phyloP scores from a whole-genome alignment of 2,888 invertebrate species.

The Diarsia rubi region DNA sequence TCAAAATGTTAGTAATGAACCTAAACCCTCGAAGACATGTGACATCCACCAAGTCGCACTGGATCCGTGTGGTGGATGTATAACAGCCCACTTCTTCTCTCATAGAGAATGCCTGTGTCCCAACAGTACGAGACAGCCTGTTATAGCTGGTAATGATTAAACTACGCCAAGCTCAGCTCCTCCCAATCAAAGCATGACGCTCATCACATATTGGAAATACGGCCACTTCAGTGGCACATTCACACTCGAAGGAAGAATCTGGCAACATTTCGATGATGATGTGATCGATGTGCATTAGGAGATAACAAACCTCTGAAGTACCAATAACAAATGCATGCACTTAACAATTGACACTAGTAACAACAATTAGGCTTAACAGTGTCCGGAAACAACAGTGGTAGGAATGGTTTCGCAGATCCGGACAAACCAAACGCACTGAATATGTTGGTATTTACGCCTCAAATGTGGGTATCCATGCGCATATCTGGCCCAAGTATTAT shows the following conservation, averaged over 20 bases:
- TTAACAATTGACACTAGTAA: not conserved
- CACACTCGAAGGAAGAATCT: not conserved
- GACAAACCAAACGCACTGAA: constrained; percentile 53
- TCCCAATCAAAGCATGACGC: not conserved
- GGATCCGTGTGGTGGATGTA: not conserved
- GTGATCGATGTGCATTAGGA: constrained; percentile 11
- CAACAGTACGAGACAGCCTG: not conserved
- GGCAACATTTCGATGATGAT: constrained; percentile 9
- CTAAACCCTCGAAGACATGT: not conserved
- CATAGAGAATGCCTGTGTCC: not conserved
- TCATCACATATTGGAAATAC: not conserved
- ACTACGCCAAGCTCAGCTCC: not conserved
- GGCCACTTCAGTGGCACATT: not conserved
- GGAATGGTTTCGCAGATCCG: constrained; percentile 41
- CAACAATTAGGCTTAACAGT: constrained; percentile 23
- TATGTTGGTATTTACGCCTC: constrained; percentile 62
- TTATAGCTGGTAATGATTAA: not conserved
- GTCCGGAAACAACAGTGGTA: constrained; percentile 16
- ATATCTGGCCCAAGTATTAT: constrained; percentile 79
- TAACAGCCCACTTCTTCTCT: too few species aligned
- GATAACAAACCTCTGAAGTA: not conserved
- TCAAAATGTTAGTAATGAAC: not conserved
- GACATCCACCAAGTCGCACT: not conserved
- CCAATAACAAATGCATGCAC: not conserved
- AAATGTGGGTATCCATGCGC: constrained; percentile 71